These are phyloP conservation scores for Cactoblastis cactorum DNA, from an alignment of 2,888 invertebrate species.

Conservation along the genomic window DNA sequence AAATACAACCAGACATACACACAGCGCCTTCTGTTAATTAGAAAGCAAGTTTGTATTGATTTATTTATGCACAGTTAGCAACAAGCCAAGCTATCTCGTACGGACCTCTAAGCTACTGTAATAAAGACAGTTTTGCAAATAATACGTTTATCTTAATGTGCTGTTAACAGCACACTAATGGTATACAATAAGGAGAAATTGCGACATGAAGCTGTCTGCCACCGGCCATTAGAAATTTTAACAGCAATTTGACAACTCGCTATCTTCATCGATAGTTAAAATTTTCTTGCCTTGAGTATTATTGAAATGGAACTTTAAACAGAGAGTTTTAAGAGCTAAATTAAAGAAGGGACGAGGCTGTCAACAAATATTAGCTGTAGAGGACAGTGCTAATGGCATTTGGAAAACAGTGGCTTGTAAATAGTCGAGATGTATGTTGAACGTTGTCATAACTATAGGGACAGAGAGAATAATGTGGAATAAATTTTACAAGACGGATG, in stretches of 20 bases:
- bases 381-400: not conserved
- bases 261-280: not conserved
- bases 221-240: constrained; percentile 10
- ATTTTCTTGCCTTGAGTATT: not conserved
- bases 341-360: not conserved
- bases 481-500: too few relatives aligned
- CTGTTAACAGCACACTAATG: not conserved
- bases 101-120: not conserved
- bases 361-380: constrained; percentile 8
- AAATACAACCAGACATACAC: not conserved
- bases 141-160: not conserved
- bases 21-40: not conserved
- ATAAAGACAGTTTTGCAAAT: not conserved
- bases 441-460: too few relatives aligned
- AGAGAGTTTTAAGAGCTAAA: not conserved
- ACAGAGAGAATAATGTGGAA: too few relatives aligned
- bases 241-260: constrained; percentile 9
- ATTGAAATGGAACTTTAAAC: not conserved
- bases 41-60: not conserved
- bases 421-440: too few relatives aligned
- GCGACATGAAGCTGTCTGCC: constrained; percentile 1
- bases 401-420: constrained; percentile 1
- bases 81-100: too few relatives aligned
- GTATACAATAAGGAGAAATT: constrained; percentile 1
- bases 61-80: too few relatives aligned